phyloP scores from a whole-genome alignment of 2,797 vertebrate species.

The Hapalemur alaotrensis region DNA sequence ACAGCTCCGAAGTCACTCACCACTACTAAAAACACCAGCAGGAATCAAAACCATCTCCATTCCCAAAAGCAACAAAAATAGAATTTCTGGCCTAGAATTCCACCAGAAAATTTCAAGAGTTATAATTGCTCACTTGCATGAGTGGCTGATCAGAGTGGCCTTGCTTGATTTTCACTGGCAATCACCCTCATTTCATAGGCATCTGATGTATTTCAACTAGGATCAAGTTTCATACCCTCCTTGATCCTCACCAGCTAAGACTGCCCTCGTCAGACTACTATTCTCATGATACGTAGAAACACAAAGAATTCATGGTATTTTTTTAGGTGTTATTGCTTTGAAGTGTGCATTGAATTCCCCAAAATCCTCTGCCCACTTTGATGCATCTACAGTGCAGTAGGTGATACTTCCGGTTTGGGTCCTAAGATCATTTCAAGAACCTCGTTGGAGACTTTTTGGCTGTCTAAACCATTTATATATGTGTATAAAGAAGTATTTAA shows the following conservation, averaged over 20 bases:
- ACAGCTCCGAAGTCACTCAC: not conserved
- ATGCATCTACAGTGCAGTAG: not conserved
- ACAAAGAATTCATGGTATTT: not conserved
- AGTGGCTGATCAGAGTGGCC: not conserved
- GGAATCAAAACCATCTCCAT: not conserved
- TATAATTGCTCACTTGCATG: not conserved
- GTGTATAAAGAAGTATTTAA: not conserved
- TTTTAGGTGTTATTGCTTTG: not conserved
- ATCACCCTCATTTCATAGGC: not conserved
- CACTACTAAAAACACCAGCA: not conserved
- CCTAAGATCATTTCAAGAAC: slow-evolving; percentile 23
- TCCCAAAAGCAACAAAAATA: not conserved
- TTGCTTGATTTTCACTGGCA: not conserved
- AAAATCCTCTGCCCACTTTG: not conserved
- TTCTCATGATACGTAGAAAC: not conserved
- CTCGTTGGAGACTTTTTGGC: not conserved
- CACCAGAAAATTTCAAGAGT: not conserved
- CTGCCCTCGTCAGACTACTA: not conserved
- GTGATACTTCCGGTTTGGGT: not conserved
- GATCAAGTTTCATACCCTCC: not conserved
- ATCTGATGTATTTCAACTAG: not conserved
- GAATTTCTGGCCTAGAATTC: not conserved
- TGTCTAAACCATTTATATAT: not conserved
- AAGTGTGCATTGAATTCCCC: not conserved
- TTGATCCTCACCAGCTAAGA: not conserved